Evolutionary conservation across 2,888 invertebrate genomes (phyloP).

Genomic region (Synergus itoensis): DNA sequence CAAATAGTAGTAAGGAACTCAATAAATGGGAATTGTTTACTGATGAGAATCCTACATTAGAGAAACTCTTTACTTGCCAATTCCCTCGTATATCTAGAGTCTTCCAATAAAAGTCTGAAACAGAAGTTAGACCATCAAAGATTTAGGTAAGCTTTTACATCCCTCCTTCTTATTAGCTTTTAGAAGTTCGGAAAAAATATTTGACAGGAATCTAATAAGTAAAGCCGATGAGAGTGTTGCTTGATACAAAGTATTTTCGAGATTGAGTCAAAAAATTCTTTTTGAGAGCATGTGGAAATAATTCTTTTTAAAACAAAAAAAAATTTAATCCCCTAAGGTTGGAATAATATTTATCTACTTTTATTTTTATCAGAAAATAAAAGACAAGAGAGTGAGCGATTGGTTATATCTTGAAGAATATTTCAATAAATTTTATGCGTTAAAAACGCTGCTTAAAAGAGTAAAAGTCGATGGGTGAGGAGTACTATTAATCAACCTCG

Average conservation of each 20-base stretch:
- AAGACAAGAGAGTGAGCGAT: neutral
- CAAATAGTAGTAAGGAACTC: constrained; percentile 19
- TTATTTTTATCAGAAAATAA: neutral
- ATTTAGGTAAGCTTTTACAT: constrained; percentile 20
- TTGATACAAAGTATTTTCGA: neutral
- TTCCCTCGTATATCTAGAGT: neutral
- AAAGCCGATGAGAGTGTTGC: neutral
- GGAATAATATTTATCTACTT: neutral
- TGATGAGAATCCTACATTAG: constrained; percentile 22
- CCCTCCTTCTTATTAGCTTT: neutral
- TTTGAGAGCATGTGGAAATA: no score
- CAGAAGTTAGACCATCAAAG: constrained; percentile 13
- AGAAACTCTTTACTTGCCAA: constrained; percentile 15
- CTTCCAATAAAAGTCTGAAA: constrained; percentile 11
- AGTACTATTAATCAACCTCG: constrained; percentile 4
- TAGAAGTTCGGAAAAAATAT: neutral
- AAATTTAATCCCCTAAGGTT: no score
- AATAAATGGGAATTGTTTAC: constrained; percentile 38
- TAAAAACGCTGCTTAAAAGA: neutral
- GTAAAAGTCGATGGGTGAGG: neutral
- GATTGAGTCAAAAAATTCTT: no score
- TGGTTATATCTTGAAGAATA: neutral
- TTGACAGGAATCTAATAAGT: neutral
- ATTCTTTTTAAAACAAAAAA: no score
- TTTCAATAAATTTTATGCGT: neutral